Percentiles rank a stretch among this genome's conserved stretches.
Evolutionary conservation across 1,140 invertebrate species (phyloP).

Genomic region (Harpegnathos saltator): DNA sequence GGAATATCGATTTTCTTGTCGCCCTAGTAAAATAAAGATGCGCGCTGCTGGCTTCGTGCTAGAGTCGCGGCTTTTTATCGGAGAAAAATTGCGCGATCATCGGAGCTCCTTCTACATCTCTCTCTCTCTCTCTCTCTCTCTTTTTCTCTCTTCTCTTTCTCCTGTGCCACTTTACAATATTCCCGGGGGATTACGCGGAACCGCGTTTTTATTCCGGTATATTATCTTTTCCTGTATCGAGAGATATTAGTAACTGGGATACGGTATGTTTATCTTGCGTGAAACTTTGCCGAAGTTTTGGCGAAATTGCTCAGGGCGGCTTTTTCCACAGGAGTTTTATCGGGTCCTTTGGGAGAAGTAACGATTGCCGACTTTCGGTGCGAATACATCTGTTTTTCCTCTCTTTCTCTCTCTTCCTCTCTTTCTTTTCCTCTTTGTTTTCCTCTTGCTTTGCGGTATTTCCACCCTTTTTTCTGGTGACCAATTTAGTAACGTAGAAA

Average conservation of each 20-base stretch:
- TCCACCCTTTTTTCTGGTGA: not conserved
- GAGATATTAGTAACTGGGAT: constrained; percentile 1
- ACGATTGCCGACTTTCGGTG: not conserved
- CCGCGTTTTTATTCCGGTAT: not conserved
- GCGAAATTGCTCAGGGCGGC: not conserved
- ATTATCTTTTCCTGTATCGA: not conserved
- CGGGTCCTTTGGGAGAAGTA: not conserved
- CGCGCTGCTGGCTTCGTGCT: not conserved
- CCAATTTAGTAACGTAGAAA: no score
- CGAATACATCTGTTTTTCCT: not conserved
- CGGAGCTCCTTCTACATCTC: no score
- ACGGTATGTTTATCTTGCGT: constrained; percentile 11
- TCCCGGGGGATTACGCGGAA: not conserved
- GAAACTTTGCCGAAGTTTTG: constrained; percentile 9
- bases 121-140: not conserved
- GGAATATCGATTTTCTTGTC: constrained; percentile 34
- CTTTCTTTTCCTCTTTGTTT: no score
- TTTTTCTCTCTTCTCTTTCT: no score
- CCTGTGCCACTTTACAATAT: not conserved
- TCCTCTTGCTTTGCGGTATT: not conserved
- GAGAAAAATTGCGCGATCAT: not conserved
- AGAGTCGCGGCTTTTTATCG: not conserved
- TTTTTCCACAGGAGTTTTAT: constrained; percentile 29
- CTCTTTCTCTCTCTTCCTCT: no score
- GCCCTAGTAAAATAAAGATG: constrained; percentile 19